Base-by-base conservation (phyloP, 2,888 invertebrate species). In the Baronia brevicornis region DNA sequence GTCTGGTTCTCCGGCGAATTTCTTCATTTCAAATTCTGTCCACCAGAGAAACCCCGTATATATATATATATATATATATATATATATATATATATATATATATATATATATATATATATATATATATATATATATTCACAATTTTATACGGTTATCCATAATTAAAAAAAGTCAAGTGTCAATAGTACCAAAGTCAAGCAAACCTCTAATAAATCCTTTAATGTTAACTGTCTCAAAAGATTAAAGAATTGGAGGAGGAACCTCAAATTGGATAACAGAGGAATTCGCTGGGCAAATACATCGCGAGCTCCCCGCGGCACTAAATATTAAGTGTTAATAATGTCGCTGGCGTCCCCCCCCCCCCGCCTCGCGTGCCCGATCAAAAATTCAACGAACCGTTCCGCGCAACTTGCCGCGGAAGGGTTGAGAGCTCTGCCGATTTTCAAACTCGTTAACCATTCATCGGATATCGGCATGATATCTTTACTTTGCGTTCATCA, bases 311-410 rank as follows among this genome's bases (percentile, higher is more conserved):
- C 66, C 43, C 47, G 47, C 45, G 51, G 52, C 56, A 60, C 67
- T 73, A 72, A 73, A 74, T 74, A 73, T 74, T 71, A 74, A 74
- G 71, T 72, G 74, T 71, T 74, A 74, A 74, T 73, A 73, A 72
- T 65, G 63, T 55, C 55, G 59, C 54, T 56, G 65, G 62, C 65
- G 60, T 62, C 64, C 61, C 60, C 54, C 12, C n/a, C 54, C 12
- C n/a, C 34, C 36, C 34, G 38, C 30, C 39, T 36, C 42, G 47
- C 48, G 35, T 33, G 39, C 22, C 36, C 43, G 71, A 74, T 74
- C 73, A 74, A 74, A 74, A 74, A 74, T 74, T 73, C 72, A 74
- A 57, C 63, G 54, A 61, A 63, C 62, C 64, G 65, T 68, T 67
- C 60, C 71, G 60, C 60, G 54, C 62, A 56, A 68, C 47, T 59